phyloP scores from a whole-genome alignment of 1,140 invertebrate species.

The Chrysomallon squamiferum region DNA sequence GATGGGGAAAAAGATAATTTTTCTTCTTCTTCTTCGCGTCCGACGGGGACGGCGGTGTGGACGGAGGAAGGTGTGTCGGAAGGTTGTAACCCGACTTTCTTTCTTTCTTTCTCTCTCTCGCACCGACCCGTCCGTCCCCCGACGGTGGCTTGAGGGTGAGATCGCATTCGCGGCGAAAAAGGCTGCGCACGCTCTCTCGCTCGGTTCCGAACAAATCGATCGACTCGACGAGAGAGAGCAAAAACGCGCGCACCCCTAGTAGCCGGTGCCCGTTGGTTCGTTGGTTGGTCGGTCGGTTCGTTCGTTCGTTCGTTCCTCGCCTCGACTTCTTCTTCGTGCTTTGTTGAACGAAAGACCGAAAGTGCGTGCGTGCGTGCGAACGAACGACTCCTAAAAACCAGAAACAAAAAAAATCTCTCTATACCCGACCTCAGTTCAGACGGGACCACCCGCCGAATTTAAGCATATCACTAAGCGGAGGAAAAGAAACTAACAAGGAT shows the following conservation, averaged over 20 bases:
- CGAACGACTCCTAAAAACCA: too few relatives aligned
- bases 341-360: too few relatives aligned
- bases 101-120: neutral
- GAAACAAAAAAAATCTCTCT: too few relatives aligned
- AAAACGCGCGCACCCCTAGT: neutral
- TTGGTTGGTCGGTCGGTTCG: neutral
- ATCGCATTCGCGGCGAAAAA: too few relatives aligned
- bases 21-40: slow-evolving; percentile 1
- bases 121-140: too few relatives aligned
- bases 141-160: too few relatives aligned
- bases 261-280: neutral
- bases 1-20: neutral
- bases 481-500: slow-evolving; percentile 92
- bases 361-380: too few relatives aligned
- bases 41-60: neutral
- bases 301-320: slow-evolving; percentile 5
- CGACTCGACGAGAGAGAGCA: neutral
- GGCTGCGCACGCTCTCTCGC: too few relatives aligned
- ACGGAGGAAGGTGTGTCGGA: neutral
- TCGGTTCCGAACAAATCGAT: too few relatives aligned
- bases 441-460: slow-evolving; percentile 81
- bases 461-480: slow-evolving; percentile 89
- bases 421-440: slow-evolving; percentile 73
- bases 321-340: too few relatives aligned
- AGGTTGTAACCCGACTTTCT: neutral